phyloP scores from a whole-genome alignment of 2,797 vertebrate species.

The Alosa sapidissima region DNA sequence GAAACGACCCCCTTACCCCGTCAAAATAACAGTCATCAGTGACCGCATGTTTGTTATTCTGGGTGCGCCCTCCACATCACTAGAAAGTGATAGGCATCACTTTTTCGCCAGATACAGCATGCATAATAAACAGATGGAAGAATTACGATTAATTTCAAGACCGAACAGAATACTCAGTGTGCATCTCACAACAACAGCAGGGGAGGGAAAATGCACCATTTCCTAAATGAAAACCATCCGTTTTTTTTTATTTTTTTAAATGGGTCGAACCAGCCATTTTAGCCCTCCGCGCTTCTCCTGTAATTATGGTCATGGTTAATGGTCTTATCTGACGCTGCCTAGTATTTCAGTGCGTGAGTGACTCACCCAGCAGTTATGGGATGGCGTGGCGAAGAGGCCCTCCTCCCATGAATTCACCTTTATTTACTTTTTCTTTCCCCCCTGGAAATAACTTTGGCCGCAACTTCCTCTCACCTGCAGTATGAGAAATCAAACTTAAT shows the following conservation, averaged over 20 bases:
- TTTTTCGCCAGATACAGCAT: not conserved
- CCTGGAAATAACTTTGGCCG: not conserved
- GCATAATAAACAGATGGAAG: not conserved
- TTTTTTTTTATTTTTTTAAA: not conserved
- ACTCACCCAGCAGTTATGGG: not conserved
- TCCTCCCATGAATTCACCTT: slow-evolving; percentile 16
- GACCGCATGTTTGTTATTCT: slow-evolving; percentile 52
- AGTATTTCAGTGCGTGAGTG: not conserved
- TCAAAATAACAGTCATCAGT: slow-evolving; percentile 57
- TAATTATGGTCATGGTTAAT: slow-evolving; percentile 26
- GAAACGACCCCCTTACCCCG: slow-evolving; percentile 51
- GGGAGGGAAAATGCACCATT: not conserved
- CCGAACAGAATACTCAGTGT: not conserved
- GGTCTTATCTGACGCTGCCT: slow-evolving; percentile 17
- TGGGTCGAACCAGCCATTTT: not conserved
- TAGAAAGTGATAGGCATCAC: not conserved
- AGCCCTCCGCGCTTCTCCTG: not conserved
- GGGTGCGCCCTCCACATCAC: not conserved
- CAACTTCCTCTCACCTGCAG: not conserved
- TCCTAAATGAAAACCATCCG: not conserved
- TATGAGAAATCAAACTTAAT: not conserved
- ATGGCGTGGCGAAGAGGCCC: not conserved
- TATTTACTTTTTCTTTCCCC: not conserved
- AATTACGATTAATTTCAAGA: not conserved
- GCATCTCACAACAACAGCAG: not conserved